Percentiles rank a stretch among this genome's conserved stretches.
phyloP scores from a whole-genome alignment of 1,140 invertebrate species.

The Pseudomyrmex gracilis region DNA sequence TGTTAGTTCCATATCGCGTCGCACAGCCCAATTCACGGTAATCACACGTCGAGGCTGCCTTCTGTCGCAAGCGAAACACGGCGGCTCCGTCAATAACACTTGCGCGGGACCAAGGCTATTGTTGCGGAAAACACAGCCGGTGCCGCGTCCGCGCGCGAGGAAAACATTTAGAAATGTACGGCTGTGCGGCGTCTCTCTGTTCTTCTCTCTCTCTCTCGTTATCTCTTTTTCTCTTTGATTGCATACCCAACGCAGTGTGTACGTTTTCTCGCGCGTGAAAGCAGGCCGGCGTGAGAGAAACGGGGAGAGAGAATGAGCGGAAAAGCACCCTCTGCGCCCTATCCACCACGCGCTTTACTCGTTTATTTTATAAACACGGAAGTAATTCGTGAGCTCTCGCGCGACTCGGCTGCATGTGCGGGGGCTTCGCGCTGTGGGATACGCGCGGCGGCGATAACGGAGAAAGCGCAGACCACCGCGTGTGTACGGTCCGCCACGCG shows the following conservation, averaged over 20 bases:
- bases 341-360: constrained; percentile 14
- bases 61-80: constrained; percentile 33
- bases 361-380: constrained; percentile 74
- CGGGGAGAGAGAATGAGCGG: not conserved
- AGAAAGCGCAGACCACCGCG: constrained; percentile 54
- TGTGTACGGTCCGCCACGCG: not conserved
- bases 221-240: not conserved
- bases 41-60: constrained; percentile 53
- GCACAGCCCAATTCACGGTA: constrained; percentile 53
- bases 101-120: constrained; percentile 49
- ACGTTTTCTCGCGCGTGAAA: constrained; percentile 25
- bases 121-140: constrained; percentile 59
- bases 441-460: constrained; percentile 5
- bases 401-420: constrained; percentile 18
- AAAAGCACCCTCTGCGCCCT: constrained; percentile 13
- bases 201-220: constrained; percentile 1
- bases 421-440: constrained; percentile 27
- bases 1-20: constrained; percentile 39
- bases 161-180: constrained; percentile 62
- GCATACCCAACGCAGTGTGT: not conserved
- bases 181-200: not conserved
- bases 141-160: constrained; percentile 37
- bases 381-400: constrained; percentile 64
- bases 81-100: constrained; percentile 50
- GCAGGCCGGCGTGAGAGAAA: not conserved